These are phyloP conservation scores for Empidonax alnorum DNA, from an alignment of 2,113 vertebrate species.

Conservation along the genomic window DNA sequence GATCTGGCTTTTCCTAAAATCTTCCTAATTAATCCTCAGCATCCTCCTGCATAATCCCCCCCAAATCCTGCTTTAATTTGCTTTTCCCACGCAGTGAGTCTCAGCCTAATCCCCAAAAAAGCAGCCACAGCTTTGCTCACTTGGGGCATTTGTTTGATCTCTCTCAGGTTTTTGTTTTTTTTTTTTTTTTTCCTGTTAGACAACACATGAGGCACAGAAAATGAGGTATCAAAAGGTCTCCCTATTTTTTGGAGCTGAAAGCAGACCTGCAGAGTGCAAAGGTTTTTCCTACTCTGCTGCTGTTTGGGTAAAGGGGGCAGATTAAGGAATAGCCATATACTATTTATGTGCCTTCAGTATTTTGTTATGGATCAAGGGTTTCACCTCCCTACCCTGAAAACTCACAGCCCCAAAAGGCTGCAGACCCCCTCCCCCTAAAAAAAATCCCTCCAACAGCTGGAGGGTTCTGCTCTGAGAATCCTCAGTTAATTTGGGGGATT, in stretches of 20 bases:
- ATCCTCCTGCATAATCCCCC: not conserved
- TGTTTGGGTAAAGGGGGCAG: not conserved
- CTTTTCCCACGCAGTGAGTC: accelerated
- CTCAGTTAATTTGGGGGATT: not conserved
- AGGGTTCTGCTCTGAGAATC: not conserved
- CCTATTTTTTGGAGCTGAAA: not conserved
- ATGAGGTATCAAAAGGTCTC: not conserved
- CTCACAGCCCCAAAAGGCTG: not conserved
- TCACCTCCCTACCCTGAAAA: not conserved
- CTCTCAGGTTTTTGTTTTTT: not conserved
- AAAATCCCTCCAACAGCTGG: not conserved
- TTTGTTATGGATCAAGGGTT: not conserved
- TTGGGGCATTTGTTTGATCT: not conserved
- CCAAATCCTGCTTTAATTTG: not conserved
- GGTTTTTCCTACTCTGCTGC: not conserved
- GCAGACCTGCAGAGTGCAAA: not conserved
- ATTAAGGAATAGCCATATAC: not conserved
- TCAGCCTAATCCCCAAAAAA: not conserved
- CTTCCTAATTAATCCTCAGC: not conserved
- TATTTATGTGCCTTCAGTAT: not conserved
- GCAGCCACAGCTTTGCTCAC: not conserved
- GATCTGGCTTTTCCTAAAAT: not conserved
- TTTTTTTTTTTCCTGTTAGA: not conserved
- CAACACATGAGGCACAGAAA: not conserved
- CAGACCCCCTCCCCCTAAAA: not conserved